phyloP scores from a whole-genome alignment of 2,113 vertebrate species.

The Benitochromis conjunctus region DNA sequence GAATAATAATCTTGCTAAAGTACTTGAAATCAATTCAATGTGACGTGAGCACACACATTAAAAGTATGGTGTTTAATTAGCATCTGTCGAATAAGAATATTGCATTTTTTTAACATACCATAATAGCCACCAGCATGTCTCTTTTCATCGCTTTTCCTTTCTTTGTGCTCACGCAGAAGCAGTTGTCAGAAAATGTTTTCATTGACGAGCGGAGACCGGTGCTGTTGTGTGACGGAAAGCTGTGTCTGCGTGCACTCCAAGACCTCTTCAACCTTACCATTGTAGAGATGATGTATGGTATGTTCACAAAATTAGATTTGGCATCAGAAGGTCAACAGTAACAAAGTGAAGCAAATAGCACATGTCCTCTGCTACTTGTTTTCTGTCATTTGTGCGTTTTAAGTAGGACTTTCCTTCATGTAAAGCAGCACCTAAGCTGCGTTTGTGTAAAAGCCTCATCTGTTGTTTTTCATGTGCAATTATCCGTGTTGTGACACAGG shows the following conservation, averaged over 20 bases:
- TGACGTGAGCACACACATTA: rapidly evolving
- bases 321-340: neutral
- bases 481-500: neutral
- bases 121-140: rapidly evolving
- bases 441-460: neutral
- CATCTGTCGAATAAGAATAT: neutral
- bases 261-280: constrained; percentile 83
- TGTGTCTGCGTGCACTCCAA: constrained; percentile 79
- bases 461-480: neutral
- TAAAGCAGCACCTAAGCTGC: neutral
- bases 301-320: constrained; percentile 20
- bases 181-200: constrained; percentile 77
- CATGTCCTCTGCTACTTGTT: neutral
- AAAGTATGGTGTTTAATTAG: neutral
- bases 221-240: constrained; percentile 86
- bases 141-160: neutral
- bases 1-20: neutral
- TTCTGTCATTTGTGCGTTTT: neutral
- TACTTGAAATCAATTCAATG: neutral
- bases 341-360: neutral
- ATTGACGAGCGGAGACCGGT: constrained; percentile 79
- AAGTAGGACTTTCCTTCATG: neutral
- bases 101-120: neutral
- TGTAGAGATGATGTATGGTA: constrained; percentile 92
- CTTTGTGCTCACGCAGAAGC: constrained; percentile 68